Percentiles rank a stretch among this genome's conserved stretches.
phyloP scores from a whole-genome alignment of 2,888 invertebrate genomes.

The Agrilus cyanescens region DNA sequence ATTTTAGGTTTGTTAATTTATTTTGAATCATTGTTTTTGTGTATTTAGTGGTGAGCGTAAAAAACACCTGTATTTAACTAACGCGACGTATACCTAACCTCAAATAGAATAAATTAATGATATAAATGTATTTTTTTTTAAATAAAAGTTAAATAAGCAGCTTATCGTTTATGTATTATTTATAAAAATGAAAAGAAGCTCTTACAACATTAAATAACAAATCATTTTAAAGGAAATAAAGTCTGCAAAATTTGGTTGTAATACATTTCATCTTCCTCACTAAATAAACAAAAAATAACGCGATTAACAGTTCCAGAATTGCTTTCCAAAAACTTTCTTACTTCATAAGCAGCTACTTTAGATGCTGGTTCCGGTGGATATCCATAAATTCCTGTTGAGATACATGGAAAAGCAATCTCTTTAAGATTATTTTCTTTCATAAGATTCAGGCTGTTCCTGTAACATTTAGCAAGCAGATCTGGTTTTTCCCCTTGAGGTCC shows the following conservation, averaged over 20 bases:
- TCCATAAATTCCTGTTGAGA: constrained; percentile 85
- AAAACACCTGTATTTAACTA: no score
- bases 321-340: constrained; percentile 51
- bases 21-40: no score
- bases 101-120: no score
- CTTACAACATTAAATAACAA: no score
- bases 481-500: constrained; percentile 69
- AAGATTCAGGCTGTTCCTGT: constrained; percentile 51
- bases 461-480: constrained; percentile 53
- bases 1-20: no score
- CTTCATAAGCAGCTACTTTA: constrained; percentile 55
- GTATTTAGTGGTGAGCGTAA: no score
- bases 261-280: constrained; percentile 56
- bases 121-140: no score
- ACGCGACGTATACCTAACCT: no score
- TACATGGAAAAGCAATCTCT: constrained; percentile 77
- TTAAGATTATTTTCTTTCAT: constrained; percentile 44
- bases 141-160: no score
- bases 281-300: constrained; percentile 71
- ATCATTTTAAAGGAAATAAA: constrained; percentile 52
- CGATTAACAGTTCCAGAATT: constrained; percentile 47
- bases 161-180: no score
- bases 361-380: constrained; percentile 73
- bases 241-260: constrained; percentile 60
- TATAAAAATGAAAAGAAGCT: no score